Conservation (phyloP, 2,113 vertebrate genomes). For the Bungarus multicinctus region DNA sequence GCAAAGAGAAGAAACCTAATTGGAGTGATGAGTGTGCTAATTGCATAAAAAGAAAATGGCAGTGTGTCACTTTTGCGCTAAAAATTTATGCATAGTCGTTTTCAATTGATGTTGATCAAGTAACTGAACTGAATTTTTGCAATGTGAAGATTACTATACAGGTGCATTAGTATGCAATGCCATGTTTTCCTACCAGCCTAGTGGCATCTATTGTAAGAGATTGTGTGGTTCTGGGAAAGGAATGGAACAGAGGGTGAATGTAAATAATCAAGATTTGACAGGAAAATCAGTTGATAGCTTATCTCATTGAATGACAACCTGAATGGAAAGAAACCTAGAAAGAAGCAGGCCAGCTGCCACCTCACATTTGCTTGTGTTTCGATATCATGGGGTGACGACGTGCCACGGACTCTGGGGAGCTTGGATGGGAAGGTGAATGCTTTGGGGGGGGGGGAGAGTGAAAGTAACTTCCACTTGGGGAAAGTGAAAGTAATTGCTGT, state of each 20-base stretch:
- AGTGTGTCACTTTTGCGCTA: not conserved
- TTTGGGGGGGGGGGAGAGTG: not conserved
- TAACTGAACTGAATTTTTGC: not conserved
- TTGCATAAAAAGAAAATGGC: not conserved
- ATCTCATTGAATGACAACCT: not conserved
- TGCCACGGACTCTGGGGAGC: not conserved
- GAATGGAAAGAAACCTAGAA: not conserved
- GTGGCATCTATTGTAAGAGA: not conserved
- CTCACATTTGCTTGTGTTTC: not conserved
- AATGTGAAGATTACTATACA: not conserved
- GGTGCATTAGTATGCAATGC: not conserved
- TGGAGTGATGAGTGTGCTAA: not conserved
- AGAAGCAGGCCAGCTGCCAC: not conserved
- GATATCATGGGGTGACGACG: fast-evolving
- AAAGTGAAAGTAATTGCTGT: not conserved
- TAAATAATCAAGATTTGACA: not conserved
- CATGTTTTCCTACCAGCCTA: not conserved
- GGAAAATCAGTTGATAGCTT: not conserved
- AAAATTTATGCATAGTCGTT: not conserved
- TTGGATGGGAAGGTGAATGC: not conserved
- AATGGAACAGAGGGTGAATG: not conserved
- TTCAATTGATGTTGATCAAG: not conserved
- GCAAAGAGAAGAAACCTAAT: not conserved
- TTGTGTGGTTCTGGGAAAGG: not conserved
- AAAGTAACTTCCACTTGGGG: too few species aligned